phyloP scores from a whole-genome alignment of 2,113 vertebrate genomes.

The Donacobius atricapilla region DNA sequence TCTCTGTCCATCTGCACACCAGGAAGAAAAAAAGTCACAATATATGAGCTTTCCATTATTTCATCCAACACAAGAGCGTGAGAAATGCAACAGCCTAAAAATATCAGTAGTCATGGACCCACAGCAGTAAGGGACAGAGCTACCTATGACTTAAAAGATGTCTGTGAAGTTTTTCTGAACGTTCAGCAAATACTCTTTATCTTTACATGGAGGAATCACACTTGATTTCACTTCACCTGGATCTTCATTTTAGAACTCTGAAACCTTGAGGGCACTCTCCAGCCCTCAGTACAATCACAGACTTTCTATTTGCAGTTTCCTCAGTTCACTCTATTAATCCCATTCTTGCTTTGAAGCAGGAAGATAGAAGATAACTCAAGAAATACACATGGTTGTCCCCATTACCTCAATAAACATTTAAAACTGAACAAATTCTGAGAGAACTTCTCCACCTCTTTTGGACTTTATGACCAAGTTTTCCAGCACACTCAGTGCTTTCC shows the following conservation, averaged over 20 bases:
- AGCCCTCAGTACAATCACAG: neutral
- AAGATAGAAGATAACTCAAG: neutral
- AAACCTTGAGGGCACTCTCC: accelerated
- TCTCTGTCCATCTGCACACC: slow-evolving; percentile 91
- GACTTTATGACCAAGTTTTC: neutral
- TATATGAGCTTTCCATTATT: neutral
- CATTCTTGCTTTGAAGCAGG: neutral
- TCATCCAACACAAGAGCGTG: neutral
- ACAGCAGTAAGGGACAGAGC: neutral
- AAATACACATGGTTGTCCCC: neutral
- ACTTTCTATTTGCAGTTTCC: neutral
- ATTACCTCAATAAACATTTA: neutral
- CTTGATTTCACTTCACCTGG: neutral
- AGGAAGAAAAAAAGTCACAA: neutral
- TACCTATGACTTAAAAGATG: neutral
- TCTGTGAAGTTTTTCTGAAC: neutral
- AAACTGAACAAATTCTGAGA: neutral
- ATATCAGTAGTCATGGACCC: neutral
- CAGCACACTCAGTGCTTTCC: neutral
- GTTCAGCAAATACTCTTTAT: neutral
- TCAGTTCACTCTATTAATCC: neutral
- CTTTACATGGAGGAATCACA: neutral
- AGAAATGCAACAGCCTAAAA: neutral
- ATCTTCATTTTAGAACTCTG: neutral
- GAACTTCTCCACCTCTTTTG: neutral